Conservation (phyloP, 2,888 invertebrate genomes). For the Parelbella ahira region DNA sequence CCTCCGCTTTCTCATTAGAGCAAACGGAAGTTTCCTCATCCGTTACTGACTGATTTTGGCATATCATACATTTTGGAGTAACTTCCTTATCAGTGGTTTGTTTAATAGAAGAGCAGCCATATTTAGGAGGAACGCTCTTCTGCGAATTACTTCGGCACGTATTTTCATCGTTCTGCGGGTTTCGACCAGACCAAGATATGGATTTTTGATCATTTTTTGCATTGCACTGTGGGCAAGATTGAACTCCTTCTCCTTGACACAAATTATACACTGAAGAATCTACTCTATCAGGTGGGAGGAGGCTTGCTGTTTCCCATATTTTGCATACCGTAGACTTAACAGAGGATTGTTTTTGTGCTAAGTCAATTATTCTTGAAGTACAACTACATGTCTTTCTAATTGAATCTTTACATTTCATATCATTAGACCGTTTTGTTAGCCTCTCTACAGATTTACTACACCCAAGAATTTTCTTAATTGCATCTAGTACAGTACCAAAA, state of each 20-base stretch:
- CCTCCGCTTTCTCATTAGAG: too few relatives aligned
- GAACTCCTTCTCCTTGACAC: slow-evolving; percentile 3
- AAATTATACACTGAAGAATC: neutral
- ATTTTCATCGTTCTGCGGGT: slow-evolving; percentile 8
- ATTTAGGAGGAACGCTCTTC: neutral
- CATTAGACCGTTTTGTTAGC: slow-evolving; percentile 2
- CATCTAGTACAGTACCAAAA: slow-evolving; percentile 25
- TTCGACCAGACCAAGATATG: neutral
- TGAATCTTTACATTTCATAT: slow-evolving; percentile 5
- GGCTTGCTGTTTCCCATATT: neutral
- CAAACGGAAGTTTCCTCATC: too few relatives aligned
- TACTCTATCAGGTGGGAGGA: neutral
- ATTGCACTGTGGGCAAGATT: slow-evolving; percentile 10
- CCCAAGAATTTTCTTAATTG: slow-evolving; percentile 28
- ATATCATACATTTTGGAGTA: neutral
- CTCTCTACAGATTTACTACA: slow-evolving; percentile 2
- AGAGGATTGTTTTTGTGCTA: slow-evolving; percentile 1
- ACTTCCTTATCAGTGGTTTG: too few relatives aligned
- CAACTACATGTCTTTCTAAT: slow-evolving; percentile 16
- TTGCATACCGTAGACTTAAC: slow-evolving; percentile 10
- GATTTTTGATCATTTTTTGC: neutral
- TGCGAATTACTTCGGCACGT: neutral
- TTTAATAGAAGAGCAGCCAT: too few relatives aligned
- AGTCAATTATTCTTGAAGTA: neutral
- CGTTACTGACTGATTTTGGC: too few relatives aligned